Base-by-base conservation (phyloP, 2,888 invertebrate genomes). In the Drosophila infuscata region DNA sequence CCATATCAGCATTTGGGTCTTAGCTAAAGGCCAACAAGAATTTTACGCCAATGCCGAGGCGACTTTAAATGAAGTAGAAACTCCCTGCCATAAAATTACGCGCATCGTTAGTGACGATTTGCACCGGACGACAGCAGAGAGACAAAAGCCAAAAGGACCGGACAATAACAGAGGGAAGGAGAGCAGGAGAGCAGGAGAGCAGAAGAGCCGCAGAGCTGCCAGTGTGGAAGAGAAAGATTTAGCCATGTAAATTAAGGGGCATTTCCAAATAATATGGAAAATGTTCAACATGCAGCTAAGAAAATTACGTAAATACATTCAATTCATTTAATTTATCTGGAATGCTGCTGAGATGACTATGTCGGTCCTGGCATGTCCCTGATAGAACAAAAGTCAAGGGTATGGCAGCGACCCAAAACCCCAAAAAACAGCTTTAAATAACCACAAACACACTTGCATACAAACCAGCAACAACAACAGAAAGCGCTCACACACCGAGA, bases 31-130 rank as follows among this genome's bases (percentile, higher is more conserved):
- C 78, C 66, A 72, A 51, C 69, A 71, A 79, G 54, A 83, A 88
- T 62, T 79, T 83, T 72, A 48, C 63, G 77, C 69, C 76, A 70
- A 46, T 61, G 69, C 63, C 63, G 48, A 62, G 76, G 70, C 72
- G 64, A 71, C 82, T 89, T 85, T 89, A 88, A 89, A 88, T 88
- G 90, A 88, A 82, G 82, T 89, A 88, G 88, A 88, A 88, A 89
- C 72, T 83, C 78, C 67, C 66, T 76, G 87, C 87, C 89, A 91
- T 91, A 82, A 90, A 91, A 91, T 91, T 91, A 91, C 82, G 90
- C 91, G 91, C 91, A 88, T 91, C 91, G 91, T 91, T 91, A 91
- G 87, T 89, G 82, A 82, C 89, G 83, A 81, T 91, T 91, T 88
- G 83, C 88, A 91, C 87, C 74, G 83, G 81, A 88, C 75, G 85